These are phyloP conservation scores for Mustela lutreola DNA, from an alignment of 2,113 vertebrate species.

Conservation along the genomic window DNA sequence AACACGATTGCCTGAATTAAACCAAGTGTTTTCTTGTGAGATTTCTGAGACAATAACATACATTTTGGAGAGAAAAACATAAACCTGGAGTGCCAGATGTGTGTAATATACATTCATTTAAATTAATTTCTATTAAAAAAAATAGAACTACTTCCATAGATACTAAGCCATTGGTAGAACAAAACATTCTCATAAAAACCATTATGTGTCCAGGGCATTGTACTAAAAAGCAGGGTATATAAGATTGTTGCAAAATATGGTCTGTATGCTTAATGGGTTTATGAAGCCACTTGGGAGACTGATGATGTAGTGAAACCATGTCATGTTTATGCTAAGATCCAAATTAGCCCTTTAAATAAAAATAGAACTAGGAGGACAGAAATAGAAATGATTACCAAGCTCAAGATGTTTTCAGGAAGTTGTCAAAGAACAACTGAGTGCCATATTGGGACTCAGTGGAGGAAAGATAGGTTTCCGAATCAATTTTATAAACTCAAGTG, in stretches of 20 bases:
- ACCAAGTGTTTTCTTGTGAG: conserved; percentile 41
- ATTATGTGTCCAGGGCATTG: background rate
- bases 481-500: background rate
- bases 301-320: background rate
- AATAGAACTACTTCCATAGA: background rate
- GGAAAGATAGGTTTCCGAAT: background rate
- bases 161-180: background rate
- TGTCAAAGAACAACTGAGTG: background rate
- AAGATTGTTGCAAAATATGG: background rate
- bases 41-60: background rate
- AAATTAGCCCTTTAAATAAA: conserved; percentile 45
- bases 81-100: background rate
- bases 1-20: conserved; percentile 60
- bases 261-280: background rate
- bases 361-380: background rate
- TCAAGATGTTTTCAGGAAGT: background rate
- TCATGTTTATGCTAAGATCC: conserved; percentile 1
- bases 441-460: background rate
- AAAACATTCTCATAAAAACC: background rate
- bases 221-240: background rate
- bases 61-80: background rate
- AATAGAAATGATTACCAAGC: background rate
- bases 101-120: background rate
- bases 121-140: conserved; percentile 1
- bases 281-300: background rate